These are phyloP conservation scores for Xenopus laevis DNA, from an alignment of 2,113 vertebrate species.

Conservation along the genomic window DNA sequence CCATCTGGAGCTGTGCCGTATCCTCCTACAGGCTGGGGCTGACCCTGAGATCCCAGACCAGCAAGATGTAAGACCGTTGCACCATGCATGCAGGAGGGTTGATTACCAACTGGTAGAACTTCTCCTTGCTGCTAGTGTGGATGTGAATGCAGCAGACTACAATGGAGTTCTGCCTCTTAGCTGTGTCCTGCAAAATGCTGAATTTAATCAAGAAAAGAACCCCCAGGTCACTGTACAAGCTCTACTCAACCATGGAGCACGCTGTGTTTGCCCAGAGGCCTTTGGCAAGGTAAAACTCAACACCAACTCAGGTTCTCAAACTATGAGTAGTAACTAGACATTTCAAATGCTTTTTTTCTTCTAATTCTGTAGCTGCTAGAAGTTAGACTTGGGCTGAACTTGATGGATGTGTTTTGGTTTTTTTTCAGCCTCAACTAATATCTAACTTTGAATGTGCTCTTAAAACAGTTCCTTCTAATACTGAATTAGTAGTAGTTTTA, in stretches of 20 bases:
- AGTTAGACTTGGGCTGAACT: no score
- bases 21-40: conserved; percentile 54
- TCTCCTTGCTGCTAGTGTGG: conserved; percentile 57
- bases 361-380: no score
- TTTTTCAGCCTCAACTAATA: no score
- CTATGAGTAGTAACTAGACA: no score
- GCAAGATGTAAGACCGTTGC: conserved; percentile 62
- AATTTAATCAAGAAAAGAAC: conserved; percentile 37
- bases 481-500: no score
- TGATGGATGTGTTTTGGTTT: no score
- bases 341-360: no score
- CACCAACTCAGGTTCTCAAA: no score
- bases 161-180: conserved; percentile 60
- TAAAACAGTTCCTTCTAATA: no score
- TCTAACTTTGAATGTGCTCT: no score
- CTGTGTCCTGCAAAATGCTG: conserved; percentile 50
- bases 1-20: conserved; percentile 55
- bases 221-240: conserved; percentile 55
- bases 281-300: conserved; percentile 64
- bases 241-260: conserved; percentile 69
- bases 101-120: conserved; percentile 52
- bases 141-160: conserved; percentile 66
- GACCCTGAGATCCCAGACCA: conserved; percentile 54
- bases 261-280: conserved; percentile 62
- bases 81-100: conserved; percentile 62